Evolutionary conservation across 2,113 vertebrate genomes (phyloP), one percentile per base, ranked within the genome.

Genomic region (Stigmatopora argus): DNA sequence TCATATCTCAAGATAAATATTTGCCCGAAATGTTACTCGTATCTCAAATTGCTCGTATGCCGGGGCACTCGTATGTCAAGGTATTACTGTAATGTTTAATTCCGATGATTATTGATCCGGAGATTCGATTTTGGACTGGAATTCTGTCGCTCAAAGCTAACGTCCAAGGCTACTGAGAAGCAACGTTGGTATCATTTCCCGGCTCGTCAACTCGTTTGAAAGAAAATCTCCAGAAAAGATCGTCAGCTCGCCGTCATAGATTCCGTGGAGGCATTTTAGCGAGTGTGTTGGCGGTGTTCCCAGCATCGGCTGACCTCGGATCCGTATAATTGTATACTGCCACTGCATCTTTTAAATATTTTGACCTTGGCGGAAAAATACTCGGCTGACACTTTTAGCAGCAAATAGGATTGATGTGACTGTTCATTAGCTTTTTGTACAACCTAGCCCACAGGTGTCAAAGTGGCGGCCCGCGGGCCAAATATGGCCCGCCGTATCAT

Each of bases 371-470:
- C 69, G 80, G 55, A 78, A 67, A 52, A 60, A 60, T 60, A 35
- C 56, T 5, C 52, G 61, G 65, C 60, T 51, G 61, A 65, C 69
- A 60, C 77, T 78, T 71, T 34, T 55, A 10, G 58, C 64, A 8
- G 71, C 60, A 69, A 69, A 64, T 59, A 65, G 68, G 66, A 68
- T 51, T 71, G 71, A 87, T 88, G 84, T 84, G 71, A 70, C 74
- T 17, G 64, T 78, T 85, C 84, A 82, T 87, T 84, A 83, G 81
- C 78, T 83, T 77, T 80, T 77, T 56, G 65, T 56, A 72, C 81
- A 78, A 80, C 79, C 83, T 65, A 31, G 26, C 26, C 26, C 2
- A 31, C 2, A 31, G 26, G n/a, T n/a, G n/a, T n/a, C n/a, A n/a
- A n/a, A n/a, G n/a, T n/a, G n/a, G n/a, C n/a, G n/a, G n/a, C n/a